These are phyloP conservation scores for Dreissena polymorpha DNA, from an alignment of 1,140 invertebrate genomes.

Conservation along the genomic window DNA sequence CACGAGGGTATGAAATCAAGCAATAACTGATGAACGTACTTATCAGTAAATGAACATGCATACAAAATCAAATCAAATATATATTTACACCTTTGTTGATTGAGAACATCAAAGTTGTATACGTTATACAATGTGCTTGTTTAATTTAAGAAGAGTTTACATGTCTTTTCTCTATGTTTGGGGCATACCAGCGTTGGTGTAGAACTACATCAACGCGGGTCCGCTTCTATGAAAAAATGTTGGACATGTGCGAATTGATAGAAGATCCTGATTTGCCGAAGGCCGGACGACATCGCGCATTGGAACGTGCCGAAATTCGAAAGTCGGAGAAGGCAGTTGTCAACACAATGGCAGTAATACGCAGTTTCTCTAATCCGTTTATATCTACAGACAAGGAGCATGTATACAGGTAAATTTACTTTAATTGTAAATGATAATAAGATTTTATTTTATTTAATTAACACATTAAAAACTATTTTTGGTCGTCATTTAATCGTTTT, in stretches of 20 bases:
- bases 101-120: constrained; percentile 53
- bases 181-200: too few relatives aligned
- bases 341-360: constrained; percentile 43
- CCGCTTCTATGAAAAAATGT: constrained; percentile 42
- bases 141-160: constrained; percentile 10
- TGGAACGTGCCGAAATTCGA: constrained; percentile 45
- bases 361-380: constrained; percentile 52
- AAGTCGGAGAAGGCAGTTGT: constrained; percentile 47
- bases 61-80: too few relatives aligned
- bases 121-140: constrained; percentile 9
- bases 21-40: not conserved
- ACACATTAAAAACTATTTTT: too few relatives aligned
- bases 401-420: constrained; percentile 33
- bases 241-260: constrained; percentile 47
- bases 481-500: too few relatives aligned
- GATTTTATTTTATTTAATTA: too few relatives aligned
- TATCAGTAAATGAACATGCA: too few relatives aligned
- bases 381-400: constrained; percentile 36
- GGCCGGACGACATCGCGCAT: constrained; percentile 48
- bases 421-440: too few relatives aligned
- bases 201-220: too few relatives aligned
- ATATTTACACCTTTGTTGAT: too few relatives aligned
- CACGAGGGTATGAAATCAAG: not conserved
- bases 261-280: not conserved
- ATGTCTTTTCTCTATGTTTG: constrained; percentile 25